Evolutionary conservation across 2,888 invertebrate genomes (phyloP), one percentile per base, ranked within the genome.

Genomic region (Hemicrepidius hirtus): DNA sequence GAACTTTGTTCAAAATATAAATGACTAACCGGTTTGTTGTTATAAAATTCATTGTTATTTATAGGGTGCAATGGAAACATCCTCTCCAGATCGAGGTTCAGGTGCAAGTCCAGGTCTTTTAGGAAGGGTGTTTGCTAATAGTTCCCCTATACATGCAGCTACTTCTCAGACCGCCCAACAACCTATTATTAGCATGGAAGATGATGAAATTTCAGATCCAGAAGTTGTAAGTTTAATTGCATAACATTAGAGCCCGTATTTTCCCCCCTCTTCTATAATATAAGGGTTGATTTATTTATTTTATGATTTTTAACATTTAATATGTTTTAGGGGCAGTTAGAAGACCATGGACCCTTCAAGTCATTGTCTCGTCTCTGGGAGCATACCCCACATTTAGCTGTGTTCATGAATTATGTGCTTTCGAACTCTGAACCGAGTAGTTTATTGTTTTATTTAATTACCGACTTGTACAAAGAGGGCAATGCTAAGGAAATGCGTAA

Each of bases 101-200:
- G 28, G 50, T n/a, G 53, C 78, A 50, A 74, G 77, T 68, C 77
- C 79, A 55, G 69, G 80, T 65, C 66, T 77, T 37, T 28, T 79
- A 50, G 71, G 74, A 40, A 71, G 78, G 71, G 80, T 76, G 62
- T 49, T 79, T 50, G 80, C 83, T 2, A 84, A 84, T 68, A 85
- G 80, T 79, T 84, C 85, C n/a, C 85, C 85, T 10, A 86, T 86
- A 65, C 85, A 85, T 62, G 86, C 86, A 21, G 86, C 87, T 59
- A 86, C 83, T 35, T 82, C 86, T 10, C 85, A 82, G 68, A 81
- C 81, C 79, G 88, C 90, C 1, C 95, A 95, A 83, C 91, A 94
- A 84, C 93, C 94, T 53, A 97, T 97, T 71, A 96, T 97, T 82
- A 96, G 96, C 13, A 97, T 97, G 95, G 97, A 98, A 85, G 97